phyloP scores from a whole-genome alignment of 2,113 vertebrate genomes.

The Eurystomus gularis region DNA sequence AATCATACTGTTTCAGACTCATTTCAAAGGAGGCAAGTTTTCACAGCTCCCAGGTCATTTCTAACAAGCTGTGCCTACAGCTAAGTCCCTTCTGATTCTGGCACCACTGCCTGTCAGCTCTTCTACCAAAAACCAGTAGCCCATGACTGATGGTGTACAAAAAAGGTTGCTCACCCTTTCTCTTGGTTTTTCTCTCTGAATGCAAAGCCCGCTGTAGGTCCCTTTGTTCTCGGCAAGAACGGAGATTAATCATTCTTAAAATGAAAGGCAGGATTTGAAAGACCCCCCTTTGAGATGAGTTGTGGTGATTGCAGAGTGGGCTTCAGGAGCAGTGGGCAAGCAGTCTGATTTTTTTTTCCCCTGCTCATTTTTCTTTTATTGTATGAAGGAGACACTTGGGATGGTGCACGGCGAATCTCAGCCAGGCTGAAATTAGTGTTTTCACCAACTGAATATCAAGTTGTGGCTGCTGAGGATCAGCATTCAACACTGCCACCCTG shows the following conservation, averaged over 20 bases:
- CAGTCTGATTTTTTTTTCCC: neutral
- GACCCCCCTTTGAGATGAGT: neutral
- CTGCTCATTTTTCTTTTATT: neutral
- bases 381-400: neutral
- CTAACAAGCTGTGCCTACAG: neutral
- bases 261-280: neutral
- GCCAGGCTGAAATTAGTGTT: neutral
- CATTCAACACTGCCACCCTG: neutral
- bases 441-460: neutral
- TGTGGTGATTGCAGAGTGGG: neutral
- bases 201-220: neutral
- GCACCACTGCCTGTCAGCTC: neutral
- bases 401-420: accelerated
- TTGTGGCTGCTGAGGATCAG: neutral
- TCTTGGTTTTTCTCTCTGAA: neutral
- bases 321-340: neutral
- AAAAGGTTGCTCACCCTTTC: neutral
- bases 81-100: neutral
- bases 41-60: neutral
- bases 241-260: neutral
- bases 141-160: neutral
- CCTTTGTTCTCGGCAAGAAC: neutral
- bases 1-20: neutral
- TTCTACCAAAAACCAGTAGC: neutral
- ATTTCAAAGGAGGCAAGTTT: constrained; percentile 1